phyloP scores from a whole-genome alignment of 2,113 vertebrate genomes.

The Cyphomyrus discorhynchus region DNA sequence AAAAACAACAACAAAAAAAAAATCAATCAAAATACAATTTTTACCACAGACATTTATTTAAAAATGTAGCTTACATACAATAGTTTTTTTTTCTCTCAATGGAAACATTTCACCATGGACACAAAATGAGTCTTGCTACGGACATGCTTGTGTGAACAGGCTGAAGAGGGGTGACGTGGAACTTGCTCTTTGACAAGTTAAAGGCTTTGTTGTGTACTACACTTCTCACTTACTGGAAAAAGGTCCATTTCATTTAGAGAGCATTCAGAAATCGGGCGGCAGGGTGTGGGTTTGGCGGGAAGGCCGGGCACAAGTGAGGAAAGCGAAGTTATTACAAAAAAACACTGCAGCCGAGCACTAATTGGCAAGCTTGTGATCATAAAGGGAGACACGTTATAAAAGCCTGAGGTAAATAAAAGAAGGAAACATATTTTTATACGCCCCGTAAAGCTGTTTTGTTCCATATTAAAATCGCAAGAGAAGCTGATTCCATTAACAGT shows the following conservation, averaged over 20 bases:
- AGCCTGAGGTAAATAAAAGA: constrained; percentile 37
- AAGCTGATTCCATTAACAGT: constrained; percentile 37
- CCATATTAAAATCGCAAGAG: constrained; percentile 38
- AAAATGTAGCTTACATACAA: not conserved
- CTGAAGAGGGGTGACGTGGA: not conserved
- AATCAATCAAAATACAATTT: not conserved
- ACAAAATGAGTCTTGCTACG: not conserved
- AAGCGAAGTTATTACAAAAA: not conserved
- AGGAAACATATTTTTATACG: constrained; percentile 38
- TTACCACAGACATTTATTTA: not conserved
- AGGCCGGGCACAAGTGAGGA: not conserved
- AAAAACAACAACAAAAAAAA: not conserved
- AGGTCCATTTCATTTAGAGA: not conserved
- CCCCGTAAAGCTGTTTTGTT: constrained; percentile 38
- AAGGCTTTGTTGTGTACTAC: not conserved
- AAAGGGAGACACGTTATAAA: constrained; percentile 31
- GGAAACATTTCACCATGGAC: not conserved
- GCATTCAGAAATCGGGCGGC: not conserved
- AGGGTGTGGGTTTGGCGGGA: not conserved
- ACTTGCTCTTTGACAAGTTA: not conserved
- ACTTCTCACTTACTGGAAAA: not conserved
- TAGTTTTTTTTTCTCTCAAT: not conserved
- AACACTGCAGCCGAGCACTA: constrained; percentile 13
- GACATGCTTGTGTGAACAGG: not conserved
- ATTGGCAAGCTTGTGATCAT: constrained; percentile 24